These are phyloP conservation scores for Sciaenops ocellatus DNA, from an alignment of 2,797 vertebrate species.

Conservation along the genomic window DNA sequence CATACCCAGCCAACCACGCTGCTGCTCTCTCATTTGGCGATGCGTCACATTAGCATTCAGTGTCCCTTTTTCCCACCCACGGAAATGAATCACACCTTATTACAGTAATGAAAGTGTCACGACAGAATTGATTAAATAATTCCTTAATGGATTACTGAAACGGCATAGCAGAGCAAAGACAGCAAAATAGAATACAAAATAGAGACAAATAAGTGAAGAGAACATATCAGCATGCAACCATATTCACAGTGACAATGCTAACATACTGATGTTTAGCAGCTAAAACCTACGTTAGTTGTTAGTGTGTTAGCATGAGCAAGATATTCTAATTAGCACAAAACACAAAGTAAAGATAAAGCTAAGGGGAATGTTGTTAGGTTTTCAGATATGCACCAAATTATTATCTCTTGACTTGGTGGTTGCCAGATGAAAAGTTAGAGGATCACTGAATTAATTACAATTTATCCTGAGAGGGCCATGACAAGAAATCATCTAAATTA, in stretches of 20 bases:
- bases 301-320: not conserved
- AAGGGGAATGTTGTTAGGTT: too few relatives aligned
- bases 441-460: too few relatives aligned
- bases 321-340: not conserved
- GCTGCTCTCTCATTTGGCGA: slow-evolving; percentile 46
- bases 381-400: too few relatives aligned
- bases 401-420: too few relatives aligned
- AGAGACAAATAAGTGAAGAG: not conserved
- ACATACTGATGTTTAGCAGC: not conserved
- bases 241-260: not conserved
- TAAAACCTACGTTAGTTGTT: not conserved
- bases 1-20: slow-evolving; percentile 7
- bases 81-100: slow-evolving; percentile 62
- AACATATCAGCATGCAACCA: not conserved
- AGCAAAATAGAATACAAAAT: not conserved
- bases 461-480: too few relatives aligned
- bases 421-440: too few relatives aligned
- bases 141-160: slow-evolving; percentile 30
- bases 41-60: slow-evolving; percentile 62
- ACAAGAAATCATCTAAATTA: too few relatives aligned
- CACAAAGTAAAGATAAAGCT: too few relatives aligned
- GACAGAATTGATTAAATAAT: slow-evolving; percentile 41
- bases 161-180: not conserved
- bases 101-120: slow-evolving; percentile 64
- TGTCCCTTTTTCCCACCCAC: slow-evolving; percentile 28